Evolutionary conservation across 1,140 invertebrate genomes (phyloP), one percentile per base, ranked within the genome.

Genomic region (Dryas iulia): DNA sequence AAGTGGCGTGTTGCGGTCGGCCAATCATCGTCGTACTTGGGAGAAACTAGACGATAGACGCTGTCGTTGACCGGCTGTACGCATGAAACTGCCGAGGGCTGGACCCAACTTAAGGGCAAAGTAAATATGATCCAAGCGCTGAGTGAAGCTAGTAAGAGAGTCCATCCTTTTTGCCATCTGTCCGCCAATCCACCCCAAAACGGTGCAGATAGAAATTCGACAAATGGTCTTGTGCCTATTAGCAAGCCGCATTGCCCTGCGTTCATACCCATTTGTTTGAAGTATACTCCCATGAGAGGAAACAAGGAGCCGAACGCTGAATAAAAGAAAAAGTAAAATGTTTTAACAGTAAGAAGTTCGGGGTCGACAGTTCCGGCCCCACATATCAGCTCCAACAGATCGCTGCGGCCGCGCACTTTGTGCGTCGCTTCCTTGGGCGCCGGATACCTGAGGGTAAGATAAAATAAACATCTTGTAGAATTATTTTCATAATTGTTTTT

Each of bases 321-420:
- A 86, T 99, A 99, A 92, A 99, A 99, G 94, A 99, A 99, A 90
- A 99, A 99, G 89, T 99, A 99, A 89, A 99, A 99, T 1, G 97
- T 96, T 89, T 99, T 99, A 59, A 98, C 97, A 3, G 97, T 96
- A 60, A 99, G 93, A 53, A 99, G 92, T 85, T 99, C 97, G 57
- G 96, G 96, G 85, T 98, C 97, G 3, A 97, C 95, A 23, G 95
- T 90, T 24, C 94, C 95, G 3, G 84, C 78, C 6, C 97, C 96
- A 78, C 96, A 97, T 10, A 98, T 91, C 78, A 96, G 94, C 87
- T 98, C 97, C 63, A 98, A 88, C 67, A 98, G 84, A 82, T 98
- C 97, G 68, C 95, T 95, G 80, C 94, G 95, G 4, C 97, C 96
- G 59, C 97, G 94, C 64, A 98, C 97, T 91, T 97, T 97, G 89